A percentile compares a stretch with the other conserved stretches of the same genome.
phyloP scores from a whole-genome alignment of 2,113 vertebrate species.

The Phoxinus phoxinus region DNA sequence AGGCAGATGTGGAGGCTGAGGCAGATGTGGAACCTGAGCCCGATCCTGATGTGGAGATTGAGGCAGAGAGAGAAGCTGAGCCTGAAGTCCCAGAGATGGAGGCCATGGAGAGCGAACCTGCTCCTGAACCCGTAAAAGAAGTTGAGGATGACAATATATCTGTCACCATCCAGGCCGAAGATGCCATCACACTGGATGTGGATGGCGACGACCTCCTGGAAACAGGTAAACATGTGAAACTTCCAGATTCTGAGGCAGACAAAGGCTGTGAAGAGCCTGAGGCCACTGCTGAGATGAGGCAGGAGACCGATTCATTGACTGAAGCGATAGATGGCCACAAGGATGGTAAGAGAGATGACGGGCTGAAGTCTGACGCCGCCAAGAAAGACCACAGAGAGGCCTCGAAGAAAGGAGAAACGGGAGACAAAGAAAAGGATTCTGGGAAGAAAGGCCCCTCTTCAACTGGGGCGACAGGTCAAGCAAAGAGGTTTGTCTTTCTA shows the following conservation, averaged over 20 bases:
- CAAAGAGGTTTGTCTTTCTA: slow-evolving; percentile 99
- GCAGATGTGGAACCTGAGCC: slow-evolving; percentile 55
- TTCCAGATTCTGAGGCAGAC: slow-evolving; percentile 98
- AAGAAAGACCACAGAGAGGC: slow-evolving; percentile 96
- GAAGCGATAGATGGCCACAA: slow-evolving; percentile 90
- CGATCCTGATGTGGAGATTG: slow-evolving; percentile 65
- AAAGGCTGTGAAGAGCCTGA: slow-evolving; percentile 92
- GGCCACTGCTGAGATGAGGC: slow-evolving; percentile 86
- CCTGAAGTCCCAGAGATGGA: slow-evolving; percentile 82
- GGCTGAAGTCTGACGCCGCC: slow-evolving; percentile 85
- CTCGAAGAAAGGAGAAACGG: slow-evolving; percentile 96
- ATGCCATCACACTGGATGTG: slow-evolving; percentile 99
- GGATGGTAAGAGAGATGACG: slow-evolving; percentile 97
- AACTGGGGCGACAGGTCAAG: slow-evolving; percentile 99
- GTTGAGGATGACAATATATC: slow-evolving; percentile 98
- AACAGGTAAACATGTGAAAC: slow-evolving; percentile 99
- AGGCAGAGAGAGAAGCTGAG: slow-evolving; percentile 57
- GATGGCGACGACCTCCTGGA: slow-evolving; percentile 99
- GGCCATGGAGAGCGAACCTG: slow-evolving; percentile 87
- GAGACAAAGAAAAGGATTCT: slow-evolving; percentile 99
- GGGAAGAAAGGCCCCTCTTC: slow-evolving; percentile 99
- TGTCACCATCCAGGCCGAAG: slow-evolving; percentile 99
- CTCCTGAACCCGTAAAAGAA: slow-evolving; percentile 88
- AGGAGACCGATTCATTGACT: slow-evolving; percentile 88
- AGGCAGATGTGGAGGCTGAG: slow-evolving; percentile 61